Evolutionary conservation across 2,113 vertebrate genomes (phyloP).

Genomic region (Siniperca knerii): DNA sequence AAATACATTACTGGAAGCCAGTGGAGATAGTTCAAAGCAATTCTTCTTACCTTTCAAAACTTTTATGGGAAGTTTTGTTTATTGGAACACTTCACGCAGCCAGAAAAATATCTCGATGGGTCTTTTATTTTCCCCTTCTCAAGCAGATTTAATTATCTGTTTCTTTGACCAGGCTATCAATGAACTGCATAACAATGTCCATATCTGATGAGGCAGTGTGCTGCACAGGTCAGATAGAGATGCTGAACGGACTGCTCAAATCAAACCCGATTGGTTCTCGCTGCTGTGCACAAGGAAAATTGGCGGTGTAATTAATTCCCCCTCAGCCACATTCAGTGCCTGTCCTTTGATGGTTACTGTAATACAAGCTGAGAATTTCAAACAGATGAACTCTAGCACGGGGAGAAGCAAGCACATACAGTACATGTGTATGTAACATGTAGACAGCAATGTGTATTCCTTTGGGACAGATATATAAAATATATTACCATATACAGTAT

Average conservation of each 20-base stretch:
- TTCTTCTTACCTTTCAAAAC: conserved; percentile 40
- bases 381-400: not conserved
- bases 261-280: conserved; percentile 44
- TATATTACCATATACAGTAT: no score
- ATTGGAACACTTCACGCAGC: conserved; percentile 18
- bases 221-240: conserved; percentile 48
- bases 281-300: conserved; percentile 11
- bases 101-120: conserved; percentile 1
- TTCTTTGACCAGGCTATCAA: conserved; percentile 29
- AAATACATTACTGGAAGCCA: conserved; percentile 33
- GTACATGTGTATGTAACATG: not conserved
- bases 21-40: conserved; percentile 38
- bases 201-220: conserved; percentile 54
- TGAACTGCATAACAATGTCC: conserved; percentile 31
- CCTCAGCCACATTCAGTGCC: not conserved
- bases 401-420: not conserved
- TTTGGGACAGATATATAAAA: not conserved
- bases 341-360: conserved; percentile 28
- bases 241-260: conserved; percentile 44
- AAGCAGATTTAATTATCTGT: conserved; percentile 46
- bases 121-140: not conserved
- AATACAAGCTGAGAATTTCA: conserved; percentile 40
- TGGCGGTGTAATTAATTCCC: conserved; percentile 47
- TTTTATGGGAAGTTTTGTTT: conserved; percentile 20
- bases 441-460: not conserved